Evolutionary conservation across 2,113 vertebrate genomes (phyloP).

Genomic region (Toxotes chatareus): DNA sequence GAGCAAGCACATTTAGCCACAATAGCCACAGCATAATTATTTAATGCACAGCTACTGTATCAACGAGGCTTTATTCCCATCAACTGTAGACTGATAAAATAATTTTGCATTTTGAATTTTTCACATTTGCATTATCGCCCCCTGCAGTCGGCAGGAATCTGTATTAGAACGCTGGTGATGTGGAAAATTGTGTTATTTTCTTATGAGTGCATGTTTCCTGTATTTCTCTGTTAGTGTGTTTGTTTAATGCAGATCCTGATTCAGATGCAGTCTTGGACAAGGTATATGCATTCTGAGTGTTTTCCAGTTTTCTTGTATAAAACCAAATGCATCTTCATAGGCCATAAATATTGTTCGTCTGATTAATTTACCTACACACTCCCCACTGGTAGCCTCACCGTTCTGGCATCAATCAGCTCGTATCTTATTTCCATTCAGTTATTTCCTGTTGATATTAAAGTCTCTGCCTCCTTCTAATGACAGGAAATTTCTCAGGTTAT

Average conservation of each 20-base stretch:
- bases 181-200: too few species aligned
- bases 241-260: neutral
- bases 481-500: conserved; percentile 1
- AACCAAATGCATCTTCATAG: neutral
- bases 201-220: neutral
- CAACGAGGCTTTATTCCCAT: too few species aligned
- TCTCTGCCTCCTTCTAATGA: conserved; percentile 19
- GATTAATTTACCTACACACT: conserved; percentile 16
- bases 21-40: too few species aligned
- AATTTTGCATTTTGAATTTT: too few species aligned
- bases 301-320: neutral
- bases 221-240: too few species aligned
- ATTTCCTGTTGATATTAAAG: conserved; percentile 22
- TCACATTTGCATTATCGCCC: too few species aligned
- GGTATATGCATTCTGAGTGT: neutral
- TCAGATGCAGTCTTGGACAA: neutral
- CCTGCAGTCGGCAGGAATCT: too few species aligned
- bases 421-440: conserved; percentile 23
- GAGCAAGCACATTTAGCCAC: too few species aligned
- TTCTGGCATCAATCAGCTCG: conserved; percentile 13
- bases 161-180: too few species aligned
- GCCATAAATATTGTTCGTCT: neutral
- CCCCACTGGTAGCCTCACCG: neutral
- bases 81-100: too few species aligned
- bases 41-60: too few species aligned